Evolutionary conservation across 1,140 invertebrate species (phyloP), one percentile per base, ranked within the genome.

Genomic region (Ooceraea biroi): DNA sequence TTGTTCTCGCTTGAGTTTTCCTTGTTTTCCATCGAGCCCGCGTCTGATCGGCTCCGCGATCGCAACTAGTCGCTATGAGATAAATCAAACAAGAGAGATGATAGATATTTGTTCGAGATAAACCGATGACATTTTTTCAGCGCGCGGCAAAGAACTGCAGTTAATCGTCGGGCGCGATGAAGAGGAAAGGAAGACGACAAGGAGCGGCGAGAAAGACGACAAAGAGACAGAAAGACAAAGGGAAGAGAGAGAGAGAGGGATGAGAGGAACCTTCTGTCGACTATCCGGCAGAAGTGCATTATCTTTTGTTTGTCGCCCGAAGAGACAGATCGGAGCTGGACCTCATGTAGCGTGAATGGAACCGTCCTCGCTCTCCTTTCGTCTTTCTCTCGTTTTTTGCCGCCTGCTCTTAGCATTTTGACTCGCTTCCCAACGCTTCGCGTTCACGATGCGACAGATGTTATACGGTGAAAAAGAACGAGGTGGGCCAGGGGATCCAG

Each of bases 211-310:
- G 55, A 82, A 63, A 61, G n/a, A n/a, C n/a, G n/a, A n/a, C n/a
- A 76, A 46, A 44, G 48, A 41, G 10, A 25, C 36, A 2, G 25
- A 57, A 55, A 48, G 36, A 65, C 55, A 84, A n/a, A 50, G 48
- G 63, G 44, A 63, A 61, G 25, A 44, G 48, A 80, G 52, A 19
- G 52, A 69, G 55, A 57, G 44, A 25, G n/a, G 69, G 52, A 57
- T 27, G 73, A 71, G 61, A 76, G 61, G 36, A 80, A 76, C 22
- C 58, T n/a, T n/a, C 41, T 83, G 69, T 60, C 80, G 71, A 84
- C 86, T 89, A 88, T 89, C 88, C 78, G 80, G 57, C 74, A 89
- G 87, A 86, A 86, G 84, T 88, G 87, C 80, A 89, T 89, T 86
- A 89, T 61, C 87, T 89, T 86, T 86, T 89, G 87, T 89, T 89